Evolutionary conservation across 1,140 invertebrate genomes (phyloP).

Genomic region (Pseudomyrmex dendroicus): DNA sequence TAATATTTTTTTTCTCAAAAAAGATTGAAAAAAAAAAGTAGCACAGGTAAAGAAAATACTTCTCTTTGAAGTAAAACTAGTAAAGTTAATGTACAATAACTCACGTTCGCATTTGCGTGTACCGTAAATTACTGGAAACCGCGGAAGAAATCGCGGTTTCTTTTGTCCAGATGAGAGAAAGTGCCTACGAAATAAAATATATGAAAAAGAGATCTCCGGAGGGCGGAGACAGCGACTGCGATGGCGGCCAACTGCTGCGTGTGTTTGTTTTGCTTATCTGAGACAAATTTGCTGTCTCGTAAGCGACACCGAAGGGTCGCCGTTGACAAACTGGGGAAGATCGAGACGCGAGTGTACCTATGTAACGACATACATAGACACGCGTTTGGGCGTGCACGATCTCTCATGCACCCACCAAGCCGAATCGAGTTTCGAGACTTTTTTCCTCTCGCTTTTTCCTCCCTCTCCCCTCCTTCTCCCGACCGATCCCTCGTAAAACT

Average conservation of each 20-base stretch:
- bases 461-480: neutral
- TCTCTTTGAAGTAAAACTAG: neutral
- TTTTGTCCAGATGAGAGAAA: neutral
- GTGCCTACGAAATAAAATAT: conserved; percentile 9
- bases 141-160: neutral
- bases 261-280: conserved; percentile 84
- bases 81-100: neutral
- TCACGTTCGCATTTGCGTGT: neutral
- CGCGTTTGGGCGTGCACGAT: conserved; percentile 42
- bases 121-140: neutral
- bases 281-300: conserved; percentile 85
- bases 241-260: conserved; percentile 63
- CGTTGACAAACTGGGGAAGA: conserved; percentile 78
- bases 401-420: conserved; percentile 20
- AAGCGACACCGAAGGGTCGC: conserved; percentile 82
- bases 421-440: conserved; percentile 53
- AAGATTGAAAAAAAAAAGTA: too few relatives aligned
- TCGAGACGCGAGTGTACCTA: conserved; percentile 53
- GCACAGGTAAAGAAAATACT: too few relatives aligned
- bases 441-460: conserved; percentile 53
- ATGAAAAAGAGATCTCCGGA: neutral
- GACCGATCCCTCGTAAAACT: conserved; percentile 52
- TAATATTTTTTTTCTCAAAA: too few relatives aligned
- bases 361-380: conserved; percentile 64
- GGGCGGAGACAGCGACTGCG: neutral